A percentile compares a stretch with the other conserved stretches of the same genome.
These are phyloP conservation scores for Patella depressa DNA, from an alignment of 2,888 invertebrate genomes.

Conservation along the genomic window DNA sequence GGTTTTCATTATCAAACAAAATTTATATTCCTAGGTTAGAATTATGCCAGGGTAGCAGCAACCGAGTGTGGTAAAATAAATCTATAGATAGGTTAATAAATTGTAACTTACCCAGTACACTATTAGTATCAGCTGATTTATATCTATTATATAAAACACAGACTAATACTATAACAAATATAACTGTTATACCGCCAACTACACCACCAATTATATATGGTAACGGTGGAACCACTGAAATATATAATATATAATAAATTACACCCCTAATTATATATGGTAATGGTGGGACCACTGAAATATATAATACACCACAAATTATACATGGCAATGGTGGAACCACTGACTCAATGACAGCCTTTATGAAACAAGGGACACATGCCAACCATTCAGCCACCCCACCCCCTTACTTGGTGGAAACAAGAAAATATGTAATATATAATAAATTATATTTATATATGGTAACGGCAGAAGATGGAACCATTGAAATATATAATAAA, in stretches of 20 bases:
- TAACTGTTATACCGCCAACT: conserved; percentile 87
- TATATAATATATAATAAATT: conserved; percentile 79
- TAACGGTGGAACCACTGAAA: conserved; percentile 75
- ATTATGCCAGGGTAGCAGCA: no score
- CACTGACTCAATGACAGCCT: not conserved
- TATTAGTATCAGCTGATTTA: conserved; percentile 55
- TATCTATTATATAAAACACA: conserved; percentile 59
- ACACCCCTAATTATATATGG: conserved; percentile 87
- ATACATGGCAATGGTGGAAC: not conserved
- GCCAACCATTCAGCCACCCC: no score
- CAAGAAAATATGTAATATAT: no score
- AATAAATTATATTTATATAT: no score
- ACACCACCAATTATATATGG: conserved; percentile 88
- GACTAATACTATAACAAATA: conserved; percentile 78
- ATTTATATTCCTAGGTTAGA: no score
- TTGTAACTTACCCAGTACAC: conserved; percentile 35
- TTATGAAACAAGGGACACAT: no score
- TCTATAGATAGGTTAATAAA: not conserved
- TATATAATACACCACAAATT: not conserved
- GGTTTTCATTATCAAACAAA: no score
- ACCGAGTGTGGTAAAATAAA: no score
- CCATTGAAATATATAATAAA: no score
- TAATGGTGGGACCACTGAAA: conserved; percentile 75
- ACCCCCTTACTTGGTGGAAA: no score
- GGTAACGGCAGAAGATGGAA: no score